Conservation (phyloP, 2,113 vertebrate genomes). For the Penelope pileata region DNA sequence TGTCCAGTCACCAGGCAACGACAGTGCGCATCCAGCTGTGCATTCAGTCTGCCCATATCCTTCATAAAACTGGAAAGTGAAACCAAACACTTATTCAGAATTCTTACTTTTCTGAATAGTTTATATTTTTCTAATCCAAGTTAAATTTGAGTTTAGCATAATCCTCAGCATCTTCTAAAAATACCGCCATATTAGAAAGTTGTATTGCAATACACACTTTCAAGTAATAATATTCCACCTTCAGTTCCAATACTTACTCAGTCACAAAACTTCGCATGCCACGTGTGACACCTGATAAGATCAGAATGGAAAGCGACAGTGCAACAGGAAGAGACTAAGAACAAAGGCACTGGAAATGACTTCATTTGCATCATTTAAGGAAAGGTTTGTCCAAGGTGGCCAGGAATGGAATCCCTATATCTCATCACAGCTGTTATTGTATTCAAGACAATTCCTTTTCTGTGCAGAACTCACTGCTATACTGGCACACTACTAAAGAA, state of each 20-base stretch:
- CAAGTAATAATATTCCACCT: neutral
- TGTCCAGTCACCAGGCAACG: constrained; percentile 92
- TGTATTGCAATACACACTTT: neutral
- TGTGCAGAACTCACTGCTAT: neutral
- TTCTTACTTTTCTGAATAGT: neutral
- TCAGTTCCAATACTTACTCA: neutral
- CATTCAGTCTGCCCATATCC: constrained; percentile 99
- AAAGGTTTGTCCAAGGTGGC: neutral
- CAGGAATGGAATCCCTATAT: neutral
- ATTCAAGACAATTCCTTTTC: neutral
- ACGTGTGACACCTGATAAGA: neutral
- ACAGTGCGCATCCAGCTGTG: constrained; percentile 89
- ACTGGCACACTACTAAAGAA: neutral
- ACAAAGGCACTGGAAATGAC: neutral
- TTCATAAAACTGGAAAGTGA: constrained; percentile 90
- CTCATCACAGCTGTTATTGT: neutral
- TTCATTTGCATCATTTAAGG: neutral
- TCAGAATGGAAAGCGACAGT: neutral
- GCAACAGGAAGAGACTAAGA: neutral
- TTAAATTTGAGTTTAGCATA: neutral
- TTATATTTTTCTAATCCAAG: neutral
- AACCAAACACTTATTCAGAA: neutral
- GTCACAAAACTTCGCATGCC: neutral
- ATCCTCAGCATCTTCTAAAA: neutral
- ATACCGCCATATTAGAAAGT: fast-evolving